A percentile compares a stretch with the other conserved stretches of the same genome.
Conservation (phyloP, 2,113 vertebrate species). For the Nibea coibor region DNA sequence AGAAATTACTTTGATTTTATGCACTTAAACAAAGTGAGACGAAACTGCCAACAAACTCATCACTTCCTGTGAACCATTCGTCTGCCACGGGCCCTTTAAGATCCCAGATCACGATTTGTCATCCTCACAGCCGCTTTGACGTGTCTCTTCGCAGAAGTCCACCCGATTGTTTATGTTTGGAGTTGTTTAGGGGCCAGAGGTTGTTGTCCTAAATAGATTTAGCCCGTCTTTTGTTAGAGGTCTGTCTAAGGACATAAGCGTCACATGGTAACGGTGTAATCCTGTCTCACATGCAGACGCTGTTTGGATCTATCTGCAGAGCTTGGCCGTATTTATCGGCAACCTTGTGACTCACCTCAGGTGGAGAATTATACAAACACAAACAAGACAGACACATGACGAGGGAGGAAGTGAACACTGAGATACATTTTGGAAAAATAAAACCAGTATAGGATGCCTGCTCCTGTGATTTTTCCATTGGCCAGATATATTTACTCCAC, state of each 20-base stretch:
- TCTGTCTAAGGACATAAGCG: constrained; percentile 71
- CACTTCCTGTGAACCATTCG: not conserved
- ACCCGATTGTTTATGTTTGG: constrained; percentile 47
- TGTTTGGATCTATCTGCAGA: constrained; percentile 63
- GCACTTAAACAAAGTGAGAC: too few species aligned
- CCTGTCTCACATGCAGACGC: constrained; percentile 76
- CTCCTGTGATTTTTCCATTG: not conserved
- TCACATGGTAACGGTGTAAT: constrained; percentile 82
- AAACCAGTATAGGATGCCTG: not conserved
- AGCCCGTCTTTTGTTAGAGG: constrained; percentile 67
- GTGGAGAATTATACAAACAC: constrained; percentile 31
- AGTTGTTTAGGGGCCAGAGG: constrained; percentile 15
- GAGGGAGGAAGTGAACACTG: not conserved
- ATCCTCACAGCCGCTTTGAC: not conserved
- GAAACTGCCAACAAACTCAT: not conserved
- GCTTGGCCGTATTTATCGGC: constrained; percentile 33
- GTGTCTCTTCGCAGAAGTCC: not conserved
- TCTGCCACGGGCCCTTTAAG: not conserved
- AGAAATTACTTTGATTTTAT: not conserved
- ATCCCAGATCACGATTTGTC: not conserved
- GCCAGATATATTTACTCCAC: constrained; percentile 43
- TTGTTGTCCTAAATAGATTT: constrained; percentile 60
- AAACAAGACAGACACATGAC: constrained; percentile 3
- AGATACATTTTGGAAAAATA: not conserved
- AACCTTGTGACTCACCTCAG: constrained; percentile 70